Evolutionary conservation across 2,797 vertebrate species (phyloP), one percentile per base, ranked within the genome.

Genomic region (Macropodus opercularis): DNA sequence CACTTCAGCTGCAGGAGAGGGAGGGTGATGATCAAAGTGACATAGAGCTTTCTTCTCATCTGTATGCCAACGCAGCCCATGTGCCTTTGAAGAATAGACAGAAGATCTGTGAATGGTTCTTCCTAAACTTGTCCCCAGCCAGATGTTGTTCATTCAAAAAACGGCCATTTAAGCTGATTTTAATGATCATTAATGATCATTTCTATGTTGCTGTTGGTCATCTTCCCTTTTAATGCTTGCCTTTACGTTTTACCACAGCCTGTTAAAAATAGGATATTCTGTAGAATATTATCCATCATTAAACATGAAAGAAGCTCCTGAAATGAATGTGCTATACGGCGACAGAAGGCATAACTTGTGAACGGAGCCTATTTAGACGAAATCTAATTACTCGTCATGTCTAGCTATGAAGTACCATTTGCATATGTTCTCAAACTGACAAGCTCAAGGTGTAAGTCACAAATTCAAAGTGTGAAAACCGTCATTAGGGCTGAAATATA

Each of bases 1-100:
- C 35, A 12, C 59, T 69, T 63, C 40, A 61, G 53, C 63, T 34
- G 3, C 5, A 49, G 54, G 57, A 44, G 21, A 43, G 18, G 11
- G 57, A 60, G 59, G 39, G 34, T 43, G 38, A 32, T 46, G 42
- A 51, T 56, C 4, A 36, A 26, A 43, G 50, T 64, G 63, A 62
- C 42, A 17, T 31, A 59, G 42, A 46, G 34, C 56, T 22, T 57
- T 62, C 31, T 62, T 19, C 11, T 58, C 2, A 38, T 62, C 15
- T 40, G 9, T 15, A 41, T 7, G 13, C 18, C 46, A 35, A 22
- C n/a, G 17, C 19, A 21, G 6, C 29, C 17, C 21, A 18, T 13
- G 14, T 48, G 41, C 10, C 18, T 51, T 24, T 23, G 32, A 50
- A 27, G 11, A 49, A 21, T 3, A 26, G 10, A 55, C 12, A 27